phyloP scores from a whole-genome alignment of 2,888 invertebrate species.

The Germaria angustata region DNA sequence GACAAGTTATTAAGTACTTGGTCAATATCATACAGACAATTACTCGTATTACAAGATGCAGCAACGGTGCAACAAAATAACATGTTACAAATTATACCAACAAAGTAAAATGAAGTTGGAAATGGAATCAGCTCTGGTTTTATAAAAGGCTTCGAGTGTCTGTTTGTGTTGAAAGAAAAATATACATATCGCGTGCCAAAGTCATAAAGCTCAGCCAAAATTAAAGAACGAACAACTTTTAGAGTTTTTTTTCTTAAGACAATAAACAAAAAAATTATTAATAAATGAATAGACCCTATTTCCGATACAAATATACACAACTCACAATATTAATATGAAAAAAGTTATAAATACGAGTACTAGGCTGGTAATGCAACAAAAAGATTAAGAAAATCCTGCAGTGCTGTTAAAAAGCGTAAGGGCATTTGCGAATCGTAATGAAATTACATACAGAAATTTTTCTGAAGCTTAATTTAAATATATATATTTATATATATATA shows the following conservation, averaged over 20 bases:
- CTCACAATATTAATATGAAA: constrained; percentile 45
- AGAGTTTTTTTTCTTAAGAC: background rate
- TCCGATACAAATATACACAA: constrained; percentile 41
- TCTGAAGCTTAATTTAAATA: too few species aligned
- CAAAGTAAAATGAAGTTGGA: background rate
- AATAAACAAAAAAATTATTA: background rate
- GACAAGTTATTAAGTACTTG: background rate
- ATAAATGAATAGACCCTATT: constrained; percentile 27
- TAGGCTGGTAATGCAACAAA: background rate
- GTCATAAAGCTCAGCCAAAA: constrained; percentile 63
- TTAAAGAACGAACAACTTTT: constrained; percentile 14
- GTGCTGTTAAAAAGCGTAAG: background rate
- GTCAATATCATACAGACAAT: constrained; percentile 17
- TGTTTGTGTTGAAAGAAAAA: constrained; percentile 37
- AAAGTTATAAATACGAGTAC: constrained; percentile 46
- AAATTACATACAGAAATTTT: too few species aligned
- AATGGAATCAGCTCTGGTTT: constrained; percentile 17
- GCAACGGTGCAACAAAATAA: constrained; percentile 29
- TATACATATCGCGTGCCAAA: constrained; percentile 63
- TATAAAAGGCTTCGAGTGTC: background rate
- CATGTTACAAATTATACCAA: constrained; percentile 30
- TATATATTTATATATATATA: too few species aligned
- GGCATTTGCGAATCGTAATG: too few species aligned
- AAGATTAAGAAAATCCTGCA: background rate
- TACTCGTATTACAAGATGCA: constrained; percentile 3